phyloP scores from a whole-genome alignment of 2,888 invertebrate species.

The Mesoligia furuncula region DNA sequence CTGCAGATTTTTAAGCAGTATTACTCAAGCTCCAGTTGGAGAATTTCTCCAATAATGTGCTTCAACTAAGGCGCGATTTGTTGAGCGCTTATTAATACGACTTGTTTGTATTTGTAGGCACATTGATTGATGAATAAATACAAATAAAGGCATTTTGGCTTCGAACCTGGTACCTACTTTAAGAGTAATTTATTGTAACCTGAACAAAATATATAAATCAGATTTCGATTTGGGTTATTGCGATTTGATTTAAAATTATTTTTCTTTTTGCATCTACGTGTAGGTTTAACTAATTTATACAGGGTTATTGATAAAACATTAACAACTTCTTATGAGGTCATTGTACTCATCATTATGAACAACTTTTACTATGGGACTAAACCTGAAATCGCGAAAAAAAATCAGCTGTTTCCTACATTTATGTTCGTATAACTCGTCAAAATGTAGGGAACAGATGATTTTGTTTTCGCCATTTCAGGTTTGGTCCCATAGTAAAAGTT shows the following conservation, averaged over 20 bases:
- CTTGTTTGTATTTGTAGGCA: background rate
- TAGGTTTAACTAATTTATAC: background rate
- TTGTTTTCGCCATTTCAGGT: no score
- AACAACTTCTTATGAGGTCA: no score
- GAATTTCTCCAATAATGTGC: slow-evolving; percentile 25
- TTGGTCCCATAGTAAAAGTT: no score
- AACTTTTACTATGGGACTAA: no score
- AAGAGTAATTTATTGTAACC: background rate
- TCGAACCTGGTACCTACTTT: background rate
- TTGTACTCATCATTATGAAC: no score
- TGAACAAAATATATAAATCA: background rate
- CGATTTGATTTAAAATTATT: background rate
- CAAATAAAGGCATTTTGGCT: slow-evolving; percentile 4
- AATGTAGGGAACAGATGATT: no score
- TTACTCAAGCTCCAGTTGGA: slow-evolving; percentile 8
- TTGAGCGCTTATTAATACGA: slow-evolving; percentile 1
- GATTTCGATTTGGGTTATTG: background rate
- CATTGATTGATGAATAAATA: background rate
- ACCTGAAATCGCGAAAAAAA: no score
- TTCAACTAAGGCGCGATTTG: background rate
- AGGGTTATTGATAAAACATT: no score
- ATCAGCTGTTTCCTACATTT: no score
- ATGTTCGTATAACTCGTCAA: no score
- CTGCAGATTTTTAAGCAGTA: slow-evolving; percentile 11
- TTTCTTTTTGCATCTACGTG: background rate